phyloP scores from a whole-genome alignment of 2,113 vertebrate species.

The Caracal caracal region DNA sequence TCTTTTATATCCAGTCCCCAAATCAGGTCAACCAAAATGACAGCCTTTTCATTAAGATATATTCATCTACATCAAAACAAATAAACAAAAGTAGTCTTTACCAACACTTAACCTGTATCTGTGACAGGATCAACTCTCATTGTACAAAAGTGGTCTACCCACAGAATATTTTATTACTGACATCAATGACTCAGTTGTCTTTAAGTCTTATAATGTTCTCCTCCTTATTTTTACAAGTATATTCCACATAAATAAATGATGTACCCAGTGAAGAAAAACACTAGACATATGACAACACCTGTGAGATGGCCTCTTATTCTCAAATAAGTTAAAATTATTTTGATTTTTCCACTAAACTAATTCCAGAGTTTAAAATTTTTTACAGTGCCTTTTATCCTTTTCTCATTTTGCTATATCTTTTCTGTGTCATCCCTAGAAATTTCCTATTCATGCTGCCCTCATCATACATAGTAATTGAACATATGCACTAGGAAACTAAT shows the following conservation, averaged over 20 bases:
- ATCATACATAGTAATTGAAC: neutral
- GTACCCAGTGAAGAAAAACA: conserved; percentile 1
- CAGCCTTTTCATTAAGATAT: neutral
- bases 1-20: neutral
- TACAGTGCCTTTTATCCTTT: neutral
- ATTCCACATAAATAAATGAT: neutral
- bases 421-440: neutral
- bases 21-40: neutral
- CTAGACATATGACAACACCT: neutral
- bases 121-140: neutral
- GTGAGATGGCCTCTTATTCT: neutral
- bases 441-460: neutral
- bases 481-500: neutral
- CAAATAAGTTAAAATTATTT: conserved; percentile 40
- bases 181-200: neutral
- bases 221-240: neutral
- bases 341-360: conserved; percentile 35
- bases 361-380: neutral
- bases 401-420: conserved; percentile 32
- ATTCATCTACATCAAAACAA: neutral
- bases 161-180: neutral
- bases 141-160: neutral
- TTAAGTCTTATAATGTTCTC: neutral
- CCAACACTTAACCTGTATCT: neutral
- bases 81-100: neutral